These are phyloP conservation scores for Meleagris gallopavo DNA, from an alignment of 2,113 vertebrate genomes.

Conservation along the genomic window DNA sequence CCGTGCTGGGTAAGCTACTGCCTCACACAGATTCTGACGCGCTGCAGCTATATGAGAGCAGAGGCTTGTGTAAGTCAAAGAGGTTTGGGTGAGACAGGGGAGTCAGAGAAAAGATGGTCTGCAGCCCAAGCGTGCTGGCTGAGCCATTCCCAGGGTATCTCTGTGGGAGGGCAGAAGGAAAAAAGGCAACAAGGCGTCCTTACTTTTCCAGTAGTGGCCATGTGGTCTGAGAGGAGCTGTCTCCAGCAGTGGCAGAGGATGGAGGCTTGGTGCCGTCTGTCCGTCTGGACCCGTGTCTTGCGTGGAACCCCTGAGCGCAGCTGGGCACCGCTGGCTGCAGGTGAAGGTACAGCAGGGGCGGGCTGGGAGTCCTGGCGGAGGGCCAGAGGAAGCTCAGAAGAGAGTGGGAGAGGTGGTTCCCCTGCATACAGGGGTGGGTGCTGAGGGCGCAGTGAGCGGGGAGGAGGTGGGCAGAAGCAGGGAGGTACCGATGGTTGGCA, in stretches of 20 bases:
- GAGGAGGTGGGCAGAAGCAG: background rate
- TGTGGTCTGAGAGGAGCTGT: constrained; percentile 30
- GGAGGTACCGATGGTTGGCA: fast-evolving
- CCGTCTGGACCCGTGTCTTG: fast-evolving
- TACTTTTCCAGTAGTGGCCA: constrained; percentile 66
- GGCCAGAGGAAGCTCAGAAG: fast-evolving
- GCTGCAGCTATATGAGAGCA: background rate
- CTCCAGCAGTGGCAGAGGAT: fast-evolving
- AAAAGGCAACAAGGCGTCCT: background rate
- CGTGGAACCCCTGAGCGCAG: fast-evolving
- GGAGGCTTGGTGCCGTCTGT: background rate
- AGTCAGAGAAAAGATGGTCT: fast-evolving
- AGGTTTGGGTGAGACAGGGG: background rate
- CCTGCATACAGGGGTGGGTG: fast-evolving
- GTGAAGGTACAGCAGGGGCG: background rate
- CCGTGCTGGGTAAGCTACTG: fast-evolving
- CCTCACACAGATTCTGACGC: fast-evolving
- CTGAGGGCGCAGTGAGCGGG: fast-evolving
- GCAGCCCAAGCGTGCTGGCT: background rate
- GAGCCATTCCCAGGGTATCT: background rate
- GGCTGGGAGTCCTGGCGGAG: background rate
- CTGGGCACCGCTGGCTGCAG: fast-evolving
- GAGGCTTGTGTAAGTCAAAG: background rate
- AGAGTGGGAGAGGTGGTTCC: background rate
- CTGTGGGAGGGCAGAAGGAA: background rate